Evolutionary conservation across 1,140 invertebrate species (phyloP), one percentile per base, ranked within the genome.

Genomic region (Rhizoglyphus robini): DNA sequence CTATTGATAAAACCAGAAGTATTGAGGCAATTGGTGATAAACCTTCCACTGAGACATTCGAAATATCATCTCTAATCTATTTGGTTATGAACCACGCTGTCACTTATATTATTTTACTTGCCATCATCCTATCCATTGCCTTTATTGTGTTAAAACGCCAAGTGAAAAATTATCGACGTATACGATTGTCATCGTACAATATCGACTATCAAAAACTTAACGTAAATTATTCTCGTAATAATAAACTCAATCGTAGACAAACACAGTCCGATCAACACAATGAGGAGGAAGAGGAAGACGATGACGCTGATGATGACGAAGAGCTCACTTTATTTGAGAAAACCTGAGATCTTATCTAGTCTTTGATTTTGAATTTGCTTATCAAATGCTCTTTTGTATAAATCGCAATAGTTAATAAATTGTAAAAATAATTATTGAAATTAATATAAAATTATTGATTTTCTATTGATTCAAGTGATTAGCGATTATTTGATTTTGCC

Each of bases 301-400:
- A 30, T 54, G 48, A 51, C 23, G 31, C 58, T 20, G 57, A 61
- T 20, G 54, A 66, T 36, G 65, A 66, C 2, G 65, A 66, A 30
- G 65, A 66, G 46, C 30, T 47, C 27, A 61, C 20, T 18, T 34
- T 66, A 8, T 66, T 61, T 32, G 58, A 66, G 30, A 66, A 66
- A 38, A 48, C 38, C 4, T 63, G 23, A 63, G 23, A 18, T 29
- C 34, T 59, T 34, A 25, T 51, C 48, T 64, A 61, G 59, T 61
- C 59, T 61, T 36, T n/a, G 8, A 58, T 59, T 2, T 2, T 59
- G n/a, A 18, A 25, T 57, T 57, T 57, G 18, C 18, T 46, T n/a
- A n/a, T 46, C 23, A 8, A 3, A 3, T 46, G 23, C 23, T 46
- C 23, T 46, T 2, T 46, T 41, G 38, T n/a, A n/a, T n/a, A n/a